Base-by-base conservation (phyloP, 1,140 invertebrate species). In the Cyphomyrmex costatus region DNA sequence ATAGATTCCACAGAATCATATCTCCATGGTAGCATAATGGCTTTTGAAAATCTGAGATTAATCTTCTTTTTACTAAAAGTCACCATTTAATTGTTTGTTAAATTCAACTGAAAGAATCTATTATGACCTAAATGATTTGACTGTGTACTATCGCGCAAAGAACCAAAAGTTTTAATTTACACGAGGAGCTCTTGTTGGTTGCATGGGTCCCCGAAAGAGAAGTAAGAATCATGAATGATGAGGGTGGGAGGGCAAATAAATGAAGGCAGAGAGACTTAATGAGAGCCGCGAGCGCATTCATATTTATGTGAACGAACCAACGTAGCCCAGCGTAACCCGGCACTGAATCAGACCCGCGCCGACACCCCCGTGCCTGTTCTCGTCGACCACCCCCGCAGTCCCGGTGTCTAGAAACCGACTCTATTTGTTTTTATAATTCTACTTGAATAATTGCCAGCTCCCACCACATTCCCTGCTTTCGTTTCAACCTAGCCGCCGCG, bases 381-480 rank as follows among this genome's bases (percentile, higher is more conserved):
- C 71, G 60, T 66, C 56, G 58, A 61, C 90, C 83, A 79, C 76
- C 88, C 83, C 76, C 70, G 79, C 74, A 49, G 30, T 71, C 73
- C 53, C 68, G 42, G 65, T 65, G 84, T 74, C 80, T 70, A 88
- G 89, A 90, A 91, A 89, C 86, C 86, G 78, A 89, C 86, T 87
- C 92, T 92, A 92, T 92, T 93, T 92, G 92, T 93, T 93, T 93
- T 93, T 93, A 93, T 93, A 92, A 93, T 93, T 93, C 91, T 88
- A 89, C 89, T 93, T 90, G 92, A 92, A 92, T 93, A 92, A 93
- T 93, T 92, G 89, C 92, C 87, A 85, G 71, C 86, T 61, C 61
- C 76, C n/a, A 46, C 60, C 63, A n/a, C 85, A 70, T 65, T 61
- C 53, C 30, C 58, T 21, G 10, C 51, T 56, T 24, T 19, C 27